Evolutionary conservation across 2,888 invertebrate genomes (phyloP).

Genomic region (Noctua janthe): DNA sequence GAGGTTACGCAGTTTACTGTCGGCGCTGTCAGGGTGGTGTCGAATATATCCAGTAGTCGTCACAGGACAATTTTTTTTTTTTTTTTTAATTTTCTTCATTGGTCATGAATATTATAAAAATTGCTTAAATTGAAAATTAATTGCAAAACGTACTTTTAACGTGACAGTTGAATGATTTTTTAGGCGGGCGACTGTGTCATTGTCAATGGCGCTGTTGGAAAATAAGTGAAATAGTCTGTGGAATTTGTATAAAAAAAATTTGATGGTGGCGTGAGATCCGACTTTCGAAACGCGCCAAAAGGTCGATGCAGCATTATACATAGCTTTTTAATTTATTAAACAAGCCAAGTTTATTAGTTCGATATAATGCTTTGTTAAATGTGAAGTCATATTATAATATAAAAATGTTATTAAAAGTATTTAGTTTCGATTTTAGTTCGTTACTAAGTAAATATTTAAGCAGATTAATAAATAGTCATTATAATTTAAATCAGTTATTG

Average conservation of each 20-base stretch:
- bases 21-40: no score
- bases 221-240: not conserved
- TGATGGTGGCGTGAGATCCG: not conserved
- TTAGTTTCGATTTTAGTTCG: not conserved
- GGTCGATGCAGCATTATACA: not conserved
- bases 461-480: not conserved
- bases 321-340: not conserved
- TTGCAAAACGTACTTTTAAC: not conserved
- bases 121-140: no score
- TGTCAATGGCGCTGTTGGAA: not conserved
- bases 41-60: no score
- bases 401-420: not conserved
- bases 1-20: no score
- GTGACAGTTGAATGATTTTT: not conserved
- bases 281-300: not conserved
- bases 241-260: not conserved
- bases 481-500: not conserved
- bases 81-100: no score
- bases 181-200: not conserved
- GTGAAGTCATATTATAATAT: not conserved
- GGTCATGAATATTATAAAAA: no score
- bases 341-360: not conserved
- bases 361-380: slow-evolving; percentile 5
- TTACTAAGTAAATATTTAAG: not conserved
- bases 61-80: no score